phyloP scores from a whole-genome alignment of 2,113 vertebrate species.

The Equus przewalskii region DNA sequence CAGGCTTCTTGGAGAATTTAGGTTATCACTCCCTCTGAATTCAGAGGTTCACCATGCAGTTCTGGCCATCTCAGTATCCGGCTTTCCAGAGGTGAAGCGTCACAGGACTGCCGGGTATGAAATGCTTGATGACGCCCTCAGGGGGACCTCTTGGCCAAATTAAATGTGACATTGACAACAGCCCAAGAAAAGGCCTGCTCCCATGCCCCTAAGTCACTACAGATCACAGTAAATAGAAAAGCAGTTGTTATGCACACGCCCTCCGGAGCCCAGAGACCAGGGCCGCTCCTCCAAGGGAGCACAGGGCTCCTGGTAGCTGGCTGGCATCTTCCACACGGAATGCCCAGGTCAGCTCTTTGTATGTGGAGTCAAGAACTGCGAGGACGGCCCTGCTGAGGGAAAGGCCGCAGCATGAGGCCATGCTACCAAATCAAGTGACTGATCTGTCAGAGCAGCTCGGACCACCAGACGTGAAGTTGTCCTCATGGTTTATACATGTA shows the following conservation, averaged over 20 bases:
- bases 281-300: neutral
- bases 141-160: slow-evolving; percentile 16
- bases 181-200: neutral
- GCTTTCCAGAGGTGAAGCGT: neutral
- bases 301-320: neutral
- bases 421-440: neutral
- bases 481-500: neutral
- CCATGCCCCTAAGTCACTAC: neutral
- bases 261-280: neutral
- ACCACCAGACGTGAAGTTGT: neutral
- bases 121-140: neutral
- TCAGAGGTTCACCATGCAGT: neutral
- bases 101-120: neutral
- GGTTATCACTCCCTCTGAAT: neutral
- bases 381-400: neutral
- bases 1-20: neutral
- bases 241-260: neutral
- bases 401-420: neutral
- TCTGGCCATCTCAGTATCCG: neutral
- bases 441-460: neutral
- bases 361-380: neutral
- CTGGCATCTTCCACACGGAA: neutral
- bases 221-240: slow-evolving; percentile 49
- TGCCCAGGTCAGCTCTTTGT: neutral
- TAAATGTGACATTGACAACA: slow-evolving; percentile 34